Evolutionary conservation across 2,797 vertebrate genomes (phyloP).

Genomic region (Acrocephalus scirpaceus): DNA sequence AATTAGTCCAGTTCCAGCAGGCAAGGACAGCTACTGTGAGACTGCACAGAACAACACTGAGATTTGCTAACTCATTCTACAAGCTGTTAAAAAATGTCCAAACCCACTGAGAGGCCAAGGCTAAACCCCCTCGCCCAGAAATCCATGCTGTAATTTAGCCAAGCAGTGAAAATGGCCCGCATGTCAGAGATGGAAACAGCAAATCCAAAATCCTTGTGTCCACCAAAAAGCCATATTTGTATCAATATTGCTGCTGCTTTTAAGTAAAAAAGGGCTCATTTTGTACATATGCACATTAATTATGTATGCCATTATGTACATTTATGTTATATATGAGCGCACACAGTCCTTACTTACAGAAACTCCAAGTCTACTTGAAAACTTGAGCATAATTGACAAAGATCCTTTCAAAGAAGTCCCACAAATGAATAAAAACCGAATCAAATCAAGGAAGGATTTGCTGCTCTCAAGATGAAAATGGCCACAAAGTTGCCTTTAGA

Average conservation of each 20-base stretch:
- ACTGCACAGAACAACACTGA: neutral
- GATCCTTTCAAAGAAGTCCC: neutral
- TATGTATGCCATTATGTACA: too few species aligned
- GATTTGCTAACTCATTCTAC: neutral
- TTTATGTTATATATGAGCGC: too few species aligned
- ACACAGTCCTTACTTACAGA: neutral
- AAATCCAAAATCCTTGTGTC: neutral
- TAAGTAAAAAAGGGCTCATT: neutral
- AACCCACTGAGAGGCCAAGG: neutral
- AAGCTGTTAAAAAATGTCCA: neutral
- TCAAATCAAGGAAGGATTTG: neutral
- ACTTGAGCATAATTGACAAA: neutral
- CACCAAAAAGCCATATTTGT: neutral
- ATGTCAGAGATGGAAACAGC: neutral
- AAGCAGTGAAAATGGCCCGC: neutral
- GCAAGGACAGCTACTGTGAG: neutral
- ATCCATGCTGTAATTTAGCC: neutral
- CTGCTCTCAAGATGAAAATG: neutral
- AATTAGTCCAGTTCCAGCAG: constrained; percentile 2
- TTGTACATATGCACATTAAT: neutral
- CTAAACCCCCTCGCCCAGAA: neutral
- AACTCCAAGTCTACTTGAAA: neutral
- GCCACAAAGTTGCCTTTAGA: neutral
- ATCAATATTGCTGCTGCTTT: neutral
- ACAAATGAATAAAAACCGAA: neutral